Evolutionary conservation across 2,888 invertebrate species (phyloP).

Genomic region (Nomada ruficornis): DNA sequence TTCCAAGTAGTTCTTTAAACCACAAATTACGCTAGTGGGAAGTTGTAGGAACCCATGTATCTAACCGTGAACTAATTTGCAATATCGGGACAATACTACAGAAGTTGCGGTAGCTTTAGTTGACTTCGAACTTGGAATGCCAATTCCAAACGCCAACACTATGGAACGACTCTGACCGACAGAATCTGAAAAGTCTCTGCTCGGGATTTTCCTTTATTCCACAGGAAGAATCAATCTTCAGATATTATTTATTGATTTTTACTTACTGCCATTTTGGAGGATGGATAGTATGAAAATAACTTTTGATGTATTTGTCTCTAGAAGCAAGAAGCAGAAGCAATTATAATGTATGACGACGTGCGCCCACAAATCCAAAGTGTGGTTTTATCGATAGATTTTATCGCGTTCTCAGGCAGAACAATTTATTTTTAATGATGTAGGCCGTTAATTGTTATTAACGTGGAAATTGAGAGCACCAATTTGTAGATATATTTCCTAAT

Average conservation of each 20-base stretch:
- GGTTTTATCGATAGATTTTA: slow-evolving; percentile 2
- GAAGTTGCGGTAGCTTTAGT: slow-evolving; percentile 7
- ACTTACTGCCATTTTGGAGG: slow-evolving; percentile 20
- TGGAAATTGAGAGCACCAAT: background rate
- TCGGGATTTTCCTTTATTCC: background rate
- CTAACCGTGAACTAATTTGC: slow-evolving; percentile 28
- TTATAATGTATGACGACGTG: no score
- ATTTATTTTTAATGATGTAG: background rate
- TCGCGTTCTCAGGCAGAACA: background rate
- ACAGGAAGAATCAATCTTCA: slow-evolving; percentile 34
- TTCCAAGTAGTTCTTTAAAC: background rate
- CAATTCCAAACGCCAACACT: background rate
- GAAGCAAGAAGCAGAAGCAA: background rate
- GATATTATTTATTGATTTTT: slow-evolving; percentile 18
- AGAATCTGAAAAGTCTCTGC: slow-evolving; percentile 17
- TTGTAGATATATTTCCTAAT: background rate
- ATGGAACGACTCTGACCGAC: background rate
- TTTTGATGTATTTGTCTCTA: background rate
- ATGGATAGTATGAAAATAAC: background rate
- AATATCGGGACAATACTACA: slow-evolving; percentile 11
- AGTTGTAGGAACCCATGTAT: background rate
- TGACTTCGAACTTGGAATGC: slow-evolving; percentile 6
- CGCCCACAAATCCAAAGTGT: background rate
- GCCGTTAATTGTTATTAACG: background rate
- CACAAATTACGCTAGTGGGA: background rate